Evolutionary conservation across 1,140 invertebrate species (phyloP), one percentile per base, ranked within the genome.

Genomic region (Caligus rogercresseyi): DNA sequence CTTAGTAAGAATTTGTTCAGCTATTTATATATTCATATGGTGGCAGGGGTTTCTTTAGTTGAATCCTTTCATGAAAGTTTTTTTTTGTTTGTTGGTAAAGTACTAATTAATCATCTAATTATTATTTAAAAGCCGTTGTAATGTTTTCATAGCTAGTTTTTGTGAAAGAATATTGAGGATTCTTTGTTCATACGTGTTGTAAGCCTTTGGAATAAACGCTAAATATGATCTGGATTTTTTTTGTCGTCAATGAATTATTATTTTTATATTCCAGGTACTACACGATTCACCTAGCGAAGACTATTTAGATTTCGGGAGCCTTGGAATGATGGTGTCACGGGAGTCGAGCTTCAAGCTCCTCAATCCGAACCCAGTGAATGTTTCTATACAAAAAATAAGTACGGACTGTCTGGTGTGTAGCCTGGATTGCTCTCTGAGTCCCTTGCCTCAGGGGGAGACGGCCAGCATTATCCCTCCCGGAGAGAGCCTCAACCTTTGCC

Each of bases 321-420:
- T 87, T n/a, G 81, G 83, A 31, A 79, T 81, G 62, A 78, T 79
- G 7, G 81, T 81, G 31, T 76, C 77, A 58, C 80, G 81, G 65
- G 78, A 81, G 66, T 78, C 83, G 25, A 78, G 80, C 66, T 84
- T 87, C 73, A 80, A 81, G 23, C 68, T 87, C n/a, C 74, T 81
- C 63, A 87, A 87, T 73, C 77, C 81, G 66, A 87, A 87, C 72
- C 85, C 85, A 16, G 79, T 87, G 19, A 78, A 79, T 69, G 78
- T 87, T 64, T 79, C 81, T 3, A 84, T 83, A 67, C 77, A 83
- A 69, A 43, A 43, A 43, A 43, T 43, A n/a, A 43, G n/a, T n/a
- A 78, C 80, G n/a, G 76, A 77, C 54, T 77, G 79, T n/a, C 75
- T 76, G 60, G 74, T 85, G 18, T 74, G 83, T 68, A 83, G 83